These are phyloP conservation scores for Hyppa rectilinea DNA, from an alignment of 2,888 invertebrate genomes.

Conservation along the genomic window DNA sequence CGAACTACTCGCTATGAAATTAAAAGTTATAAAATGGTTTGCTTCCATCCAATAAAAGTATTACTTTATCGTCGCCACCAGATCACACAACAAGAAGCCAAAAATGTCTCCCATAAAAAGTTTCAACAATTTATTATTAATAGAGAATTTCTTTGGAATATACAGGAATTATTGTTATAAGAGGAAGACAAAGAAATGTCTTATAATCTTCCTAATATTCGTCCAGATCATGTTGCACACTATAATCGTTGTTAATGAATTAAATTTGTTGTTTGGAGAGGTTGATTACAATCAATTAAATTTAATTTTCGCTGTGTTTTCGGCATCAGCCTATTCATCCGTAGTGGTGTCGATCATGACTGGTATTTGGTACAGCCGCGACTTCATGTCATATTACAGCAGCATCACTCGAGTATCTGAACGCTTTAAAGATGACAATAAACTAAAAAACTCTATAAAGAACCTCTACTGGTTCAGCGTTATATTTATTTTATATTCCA, in stretches of 20 bases:
- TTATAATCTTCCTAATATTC: slow-evolving; percentile 6
- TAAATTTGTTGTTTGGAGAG: background rate
- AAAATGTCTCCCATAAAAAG: slow-evolving; percentile 18
- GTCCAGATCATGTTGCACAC: slow-evolving; percentile 1
- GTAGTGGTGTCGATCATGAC: background rate
- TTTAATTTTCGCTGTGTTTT: slow-evolving; percentile 12
- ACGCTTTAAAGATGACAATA: slow-evolving; percentile 22
- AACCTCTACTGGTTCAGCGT: slow-evolving; percentile 12
- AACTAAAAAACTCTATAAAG: background rate
- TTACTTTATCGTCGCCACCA: background rate
- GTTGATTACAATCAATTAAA: background rate
- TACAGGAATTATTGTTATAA: slow-evolving; percentile 26
- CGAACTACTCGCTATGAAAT: slow-evolving; percentile 7
- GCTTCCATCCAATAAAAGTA: background rate
- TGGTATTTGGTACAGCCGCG: slow-evolving; percentile 8
- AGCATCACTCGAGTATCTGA: background rate
- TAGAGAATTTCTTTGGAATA: slow-evolving; percentile 27
- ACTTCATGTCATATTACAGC: slow-evolving; percentile 20
- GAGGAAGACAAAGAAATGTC: slow-evolving; percentile 6
- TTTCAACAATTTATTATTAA: slow-evolving; percentile 13
- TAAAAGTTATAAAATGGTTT: slow-evolving; percentile 1
- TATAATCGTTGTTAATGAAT: background rate
- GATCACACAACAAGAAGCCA: background rate
- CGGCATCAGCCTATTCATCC: background rate
- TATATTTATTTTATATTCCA: background rate